Evolutionary conservation across 1,140 invertebrate species (phyloP).

Genomic region (Drosophila sechellia): DNA sequence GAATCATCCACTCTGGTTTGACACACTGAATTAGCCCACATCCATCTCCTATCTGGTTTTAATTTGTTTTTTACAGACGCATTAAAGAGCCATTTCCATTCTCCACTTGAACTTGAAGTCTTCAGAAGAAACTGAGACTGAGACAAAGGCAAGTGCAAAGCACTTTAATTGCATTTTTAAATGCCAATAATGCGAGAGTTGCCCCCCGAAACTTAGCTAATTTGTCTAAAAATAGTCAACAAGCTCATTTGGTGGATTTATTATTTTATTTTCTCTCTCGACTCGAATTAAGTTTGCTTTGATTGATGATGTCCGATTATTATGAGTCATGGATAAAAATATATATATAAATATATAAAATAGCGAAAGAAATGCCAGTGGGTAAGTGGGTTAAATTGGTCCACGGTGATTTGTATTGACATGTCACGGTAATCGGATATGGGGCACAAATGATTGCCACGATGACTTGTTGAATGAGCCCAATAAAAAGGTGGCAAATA

Average conservation of each 20-base stretch:
- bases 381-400: slow-evolving; percentile 55
- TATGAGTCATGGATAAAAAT: slow-evolving; percentile 50
- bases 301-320: slow-evolving; percentile 73
- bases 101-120: slow-evolving; percentile 73
- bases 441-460: slow-evolving; percentile 22
- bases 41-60: slow-evolving; percentile 2
- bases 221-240: slow-evolving; percentile 50
- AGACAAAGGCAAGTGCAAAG: slow-evolving; percentile 39
- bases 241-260: slow-evolving; percentile 6
- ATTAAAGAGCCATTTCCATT: slow-evolving; percentile 51
- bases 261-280: slow-evolving; percentile 27
- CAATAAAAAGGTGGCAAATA: slow-evolving; percentile 21
- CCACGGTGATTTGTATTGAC: slow-evolving; percentile 44
- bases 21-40: slow-evolving; percentile 63
- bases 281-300: slow-evolving; percentile 50
- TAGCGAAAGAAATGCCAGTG: slow-evolving; percentile 21
- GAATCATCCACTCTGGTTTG: slow-evolving; percentile 60
- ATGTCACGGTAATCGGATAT: slow-evolving; percentile 57
- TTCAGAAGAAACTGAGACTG: slow-evolving; percentile 10
- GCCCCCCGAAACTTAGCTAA: slow-evolving; percentile 29
- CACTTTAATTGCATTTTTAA: slow-evolving; percentile 71
- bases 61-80: slow-evolving; percentile 7
- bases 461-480: slow-evolving; percentile 46
- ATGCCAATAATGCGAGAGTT: slow-evolving; percentile 55
- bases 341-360: slow-evolving; percentile 10